A percentile compares a stretch with the other conserved stretches of the same genome.
Evolutionary conservation across 2,113 vertebrate species (phyloP).

Genomic region (Rafetus swinhoei): DNA sequence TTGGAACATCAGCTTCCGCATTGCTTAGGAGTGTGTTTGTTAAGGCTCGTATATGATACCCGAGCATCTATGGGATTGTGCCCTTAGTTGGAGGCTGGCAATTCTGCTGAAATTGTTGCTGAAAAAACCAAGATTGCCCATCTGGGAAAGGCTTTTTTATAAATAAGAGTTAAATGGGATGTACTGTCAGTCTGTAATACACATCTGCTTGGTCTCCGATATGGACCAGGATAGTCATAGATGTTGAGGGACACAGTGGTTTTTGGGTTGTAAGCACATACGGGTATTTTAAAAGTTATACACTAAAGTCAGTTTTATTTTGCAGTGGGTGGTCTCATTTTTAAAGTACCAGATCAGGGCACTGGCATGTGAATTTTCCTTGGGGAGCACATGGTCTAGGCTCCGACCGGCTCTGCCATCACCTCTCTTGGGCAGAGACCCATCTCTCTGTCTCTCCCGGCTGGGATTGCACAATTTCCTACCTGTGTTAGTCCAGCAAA

Average conservation of each 20-base stretch:
- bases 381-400: not conserved
- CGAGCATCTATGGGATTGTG: not conserved
- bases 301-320: not conserved
- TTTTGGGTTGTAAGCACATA: not conserved
- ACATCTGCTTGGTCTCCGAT: not conserved
- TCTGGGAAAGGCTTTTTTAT: not conserved
- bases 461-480: not conserved
- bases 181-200: not conserved
- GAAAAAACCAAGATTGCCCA: accelerated
- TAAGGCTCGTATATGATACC: not conserved
- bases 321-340: too few species aligned
- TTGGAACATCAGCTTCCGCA: not conserved
- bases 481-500: not conserved
- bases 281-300: not conserved
- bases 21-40: not conserved
- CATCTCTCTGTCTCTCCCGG: not conserved
- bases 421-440: not conserved
- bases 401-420: not conserved
- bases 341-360: not conserved
- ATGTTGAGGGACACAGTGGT: not conserved
- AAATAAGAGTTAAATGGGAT: not conserved
- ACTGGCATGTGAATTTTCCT: not conserved
- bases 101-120: not conserved
- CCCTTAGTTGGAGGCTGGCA: accelerated
- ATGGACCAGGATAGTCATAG: not conserved